Evolutionary conservation across 1,140 invertebrate genomes (phyloP).

Genomic region (Myzus persicae): DNA sequence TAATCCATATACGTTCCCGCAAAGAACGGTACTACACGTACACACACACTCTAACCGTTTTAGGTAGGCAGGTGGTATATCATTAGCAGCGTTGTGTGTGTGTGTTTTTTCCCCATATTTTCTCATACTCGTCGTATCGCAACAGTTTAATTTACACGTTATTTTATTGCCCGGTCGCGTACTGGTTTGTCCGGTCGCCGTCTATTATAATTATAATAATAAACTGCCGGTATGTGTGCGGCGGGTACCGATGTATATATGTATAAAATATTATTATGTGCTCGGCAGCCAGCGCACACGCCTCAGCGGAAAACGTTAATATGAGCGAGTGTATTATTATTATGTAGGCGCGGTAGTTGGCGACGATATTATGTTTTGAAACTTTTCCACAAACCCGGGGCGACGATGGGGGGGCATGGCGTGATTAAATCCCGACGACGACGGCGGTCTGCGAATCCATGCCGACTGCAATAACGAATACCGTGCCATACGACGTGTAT

Average conservation of each 20-base stretch:
- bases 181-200: slow-evolving; percentile 37
- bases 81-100: not conserved
- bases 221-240: not conserved
- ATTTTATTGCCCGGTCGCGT: not conserved
- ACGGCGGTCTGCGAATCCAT: no score
- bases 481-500: not conserved
- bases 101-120: not conserved
- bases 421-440: not conserved
- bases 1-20: not conserved
- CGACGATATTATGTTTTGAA: not conserved
- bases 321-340: not conserved
- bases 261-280: not conserved
- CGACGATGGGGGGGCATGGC: no score
- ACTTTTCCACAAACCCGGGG: not conserved
- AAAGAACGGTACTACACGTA: not conserved
- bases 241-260: not conserved
- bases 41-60: not conserved
- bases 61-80: not conserved
- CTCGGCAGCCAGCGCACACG: not conserved
- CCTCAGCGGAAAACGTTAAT: not conserved
- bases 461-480: not conserved
- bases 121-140: not conserved
- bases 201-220: slow-evolving; percentile 28
- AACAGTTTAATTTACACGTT: not conserved
- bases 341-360: not conserved